A percentile compares a stretch with the other conserved stretches of the same genome.
Evolutionary conservation across 2,113 vertebrate genomes (phyloP).

Genomic region (Xenopus tropicalis): UCB_Xtro_10.0 CM004449.2:46830501-46831000

Average conservation of each 20-base stretch:
- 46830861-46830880: too few species aligned
- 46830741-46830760: not conserved
- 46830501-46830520: conserved; percentile 14
- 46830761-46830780: not conserved
- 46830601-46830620: conserved; percentile 37
- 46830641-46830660: conserved; percentile 31
- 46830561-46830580: conserved; percentile 7
- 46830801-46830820: too few species aligned
- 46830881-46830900: too few species aligned
- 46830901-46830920: too few species aligned
- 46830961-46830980: too few species aligned
- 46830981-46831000: too few species aligned
- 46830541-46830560: conserved; percentile 20
- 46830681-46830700: conserved; percentile 25
- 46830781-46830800: too few species aligned
- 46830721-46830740: conserved; percentile 15
- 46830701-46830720: conserved; percentile 36
- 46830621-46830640: conserved; percentile 21
- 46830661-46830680: conserved; percentile 19
- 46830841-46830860: too few species aligned
- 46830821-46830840: too few species aligned
- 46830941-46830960: too few species aligned
- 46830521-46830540: conserved; percentile 33
- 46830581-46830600: conserved; percentile 22
- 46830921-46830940: too few species aligned